phyloP scores from a whole-genome alignment of 2,797 vertebrate species.

The Acipenser oxyrinchus region DNA sequence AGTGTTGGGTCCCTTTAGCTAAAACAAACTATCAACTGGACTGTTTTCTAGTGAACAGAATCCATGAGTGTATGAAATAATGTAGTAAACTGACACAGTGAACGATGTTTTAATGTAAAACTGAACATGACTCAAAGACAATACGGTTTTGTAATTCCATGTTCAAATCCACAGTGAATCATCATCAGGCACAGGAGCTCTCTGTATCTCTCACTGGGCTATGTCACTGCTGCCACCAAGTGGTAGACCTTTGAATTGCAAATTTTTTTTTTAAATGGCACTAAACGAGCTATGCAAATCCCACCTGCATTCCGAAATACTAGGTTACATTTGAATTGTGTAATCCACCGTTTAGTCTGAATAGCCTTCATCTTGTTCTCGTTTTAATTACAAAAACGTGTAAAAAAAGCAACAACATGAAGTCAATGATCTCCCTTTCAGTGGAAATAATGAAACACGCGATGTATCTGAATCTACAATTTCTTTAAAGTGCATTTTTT shows the following conservation, averaged over 20 bases:
- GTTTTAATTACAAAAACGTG: no score
- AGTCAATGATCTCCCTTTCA: no score
- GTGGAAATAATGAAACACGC: no score
- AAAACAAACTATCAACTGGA: no score
- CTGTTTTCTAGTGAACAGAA: not conserved
- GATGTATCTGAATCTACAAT: no score
- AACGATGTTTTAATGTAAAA: no score
- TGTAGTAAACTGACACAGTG: not conserved
- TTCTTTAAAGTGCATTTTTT: no score
- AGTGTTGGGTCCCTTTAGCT: no score
- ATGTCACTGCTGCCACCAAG: not conserved
- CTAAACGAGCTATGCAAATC: no score
- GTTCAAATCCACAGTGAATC: not conserved
- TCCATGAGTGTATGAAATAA: not conserved
- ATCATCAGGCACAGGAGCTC: not conserved
- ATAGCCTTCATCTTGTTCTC: not conserved
- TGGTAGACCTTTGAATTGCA: not conserved
- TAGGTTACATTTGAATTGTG: not conserved
- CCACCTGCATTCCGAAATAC: not conserved
- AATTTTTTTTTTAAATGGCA: no score
- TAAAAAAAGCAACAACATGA: no score
- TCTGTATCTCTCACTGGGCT: not conserved
- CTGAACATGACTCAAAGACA: not conserved
- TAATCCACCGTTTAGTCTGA: not conserved
- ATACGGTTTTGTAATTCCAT: not conserved